Evolutionary conservation across 2,113 vertebrate genomes (phyloP).

Genomic region (Erythrocercus mccallii): DNA sequence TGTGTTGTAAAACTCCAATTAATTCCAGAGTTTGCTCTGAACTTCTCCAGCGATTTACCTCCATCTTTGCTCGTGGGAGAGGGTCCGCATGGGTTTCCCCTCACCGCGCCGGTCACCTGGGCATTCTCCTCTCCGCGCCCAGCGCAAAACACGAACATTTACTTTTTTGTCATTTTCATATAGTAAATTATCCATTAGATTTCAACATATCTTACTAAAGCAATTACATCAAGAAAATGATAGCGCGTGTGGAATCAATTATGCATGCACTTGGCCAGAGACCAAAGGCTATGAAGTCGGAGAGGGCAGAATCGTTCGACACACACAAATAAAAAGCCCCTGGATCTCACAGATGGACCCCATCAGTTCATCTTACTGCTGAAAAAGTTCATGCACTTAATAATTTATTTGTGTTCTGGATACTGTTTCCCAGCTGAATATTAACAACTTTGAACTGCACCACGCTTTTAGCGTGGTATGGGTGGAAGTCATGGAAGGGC

Average conservation of each 20-base stretch:
- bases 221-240: slow-evolving; percentile 99
- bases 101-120: neutral
- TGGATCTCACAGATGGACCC: slow-evolving; percentile 95
- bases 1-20: slow-evolving; percentile 17
- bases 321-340: slow-evolving; percentile 86
- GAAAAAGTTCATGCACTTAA: slow-evolving; percentile 99
- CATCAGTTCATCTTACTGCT: slow-evolving; percentile 99
- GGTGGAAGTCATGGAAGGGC: slow-evolving; percentile 84
- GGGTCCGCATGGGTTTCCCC: neutral
- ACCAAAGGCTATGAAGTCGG: slow-evolving; percentile 92
- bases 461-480: slow-evolving; percentile 86
- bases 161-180: slow-evolving; percentile 84
- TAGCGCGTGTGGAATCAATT: slow-evolving; percentile 96
- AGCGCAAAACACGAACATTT: slow-evolving; percentile 53
- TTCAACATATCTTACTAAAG: slow-evolving; percentile 98
- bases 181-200: slow-evolving; percentile 97
- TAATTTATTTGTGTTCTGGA: slow-evolving; percentile 99
- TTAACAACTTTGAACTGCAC: slow-evolving; percentile 99
- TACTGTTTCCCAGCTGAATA: slow-evolving; percentile 99
- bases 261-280: slow-evolving; percentile 97
- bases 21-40: slow-evolving; percentile 46
- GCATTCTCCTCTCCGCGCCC: neutral
- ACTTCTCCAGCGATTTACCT: slow-evolving; percentile 11
- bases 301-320: slow-evolving; percentile 86
- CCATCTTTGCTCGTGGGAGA: neutral